Base-by-base conservation (phyloP, 2,888 invertebrate species). In the Acrobasis suavella region DNA sequence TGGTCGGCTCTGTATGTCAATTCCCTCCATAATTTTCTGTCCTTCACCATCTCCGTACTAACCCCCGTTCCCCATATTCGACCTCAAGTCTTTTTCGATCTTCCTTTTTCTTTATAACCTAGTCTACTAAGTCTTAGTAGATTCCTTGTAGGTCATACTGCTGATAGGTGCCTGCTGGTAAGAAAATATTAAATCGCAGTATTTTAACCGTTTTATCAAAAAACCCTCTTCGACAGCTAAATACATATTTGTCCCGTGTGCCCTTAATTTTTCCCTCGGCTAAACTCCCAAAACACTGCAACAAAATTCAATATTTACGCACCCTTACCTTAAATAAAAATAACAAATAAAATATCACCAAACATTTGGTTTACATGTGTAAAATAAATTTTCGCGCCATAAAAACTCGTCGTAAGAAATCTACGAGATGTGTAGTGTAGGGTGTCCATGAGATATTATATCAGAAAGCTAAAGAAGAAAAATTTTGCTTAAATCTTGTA, bases 321-420 rank as follows among this genome's bases (percentile, higher is more conserved):
- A 42, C 56, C 56, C 56, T 56, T 42, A 56, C 56, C 56, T 49
- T 58, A 50, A 50, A 59, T 50, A 59, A 59, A 59, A 59, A 59
- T 50, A 59, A 59, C 50, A 59, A 50, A 59, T 50, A 50, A 59
- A 50, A 59, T 59, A 50, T 37, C 59, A 37, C 15, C 50, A 50
- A 50, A 37, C 49, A 59, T 59, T 59, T 50, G 59, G 59, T 59
- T 17, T 59, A 59, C 59, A 59, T 59, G 50, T 59, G 50, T 59
- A 50, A 59, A 59, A 59, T 59, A 50, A 59, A 59, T 59, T 59
- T 49, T 59, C 50, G 37, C 50, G 37, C 37, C 59, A 49, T 59
- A 59, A 59, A 59, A 59, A 59, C 37, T 59, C 59, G 50, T 50
- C 59, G 58, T 49, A 59, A 50, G 59, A 59, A 59, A 59, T 59